These are phyloP conservation scores for Anguilla anguilla DNA, from an alignment of 2,797 vertebrate species.

Conservation along the genomic window DNA sequence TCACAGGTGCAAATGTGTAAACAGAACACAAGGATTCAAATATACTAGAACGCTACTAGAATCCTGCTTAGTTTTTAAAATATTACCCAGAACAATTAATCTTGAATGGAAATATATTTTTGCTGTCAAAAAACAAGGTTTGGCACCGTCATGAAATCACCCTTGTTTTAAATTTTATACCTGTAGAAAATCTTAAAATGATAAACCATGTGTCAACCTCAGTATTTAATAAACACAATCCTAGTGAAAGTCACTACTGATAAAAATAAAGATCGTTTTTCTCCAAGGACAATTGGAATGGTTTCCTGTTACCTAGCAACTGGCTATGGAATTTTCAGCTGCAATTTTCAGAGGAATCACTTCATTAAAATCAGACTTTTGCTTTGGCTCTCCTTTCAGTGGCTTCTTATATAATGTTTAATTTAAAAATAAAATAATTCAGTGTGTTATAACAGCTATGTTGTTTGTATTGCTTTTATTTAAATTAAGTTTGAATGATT, in stretches of 20 bases:
- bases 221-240: constrained; percentile 9
- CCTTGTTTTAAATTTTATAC: background rate
- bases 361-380: background rate
- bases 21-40: too few relatives aligned
- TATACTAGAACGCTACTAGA: background rate
- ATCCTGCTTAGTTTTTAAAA: background rate
- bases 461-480: background rate
- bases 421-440: background rate
- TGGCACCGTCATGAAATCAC: background rate
- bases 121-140: background rate
- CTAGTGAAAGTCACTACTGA: background rate
- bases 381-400: background rate
- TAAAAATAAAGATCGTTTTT: constrained; percentile 1
- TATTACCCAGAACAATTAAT: background rate
- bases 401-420: background rate
- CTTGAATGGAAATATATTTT: background rate
- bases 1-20: too few relatives aligned
- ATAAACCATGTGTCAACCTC: background rate
- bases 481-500: background rate
- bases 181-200: background rate
- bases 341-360: background rate
- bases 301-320: constrained; percentile 18
- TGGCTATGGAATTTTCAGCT: background rate
- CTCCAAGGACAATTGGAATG: background rate
- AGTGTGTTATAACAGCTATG: background rate